Evolutionary conservation across 2,113 vertebrate species (phyloP).

Genomic region (Carassius carassius): DNA sequence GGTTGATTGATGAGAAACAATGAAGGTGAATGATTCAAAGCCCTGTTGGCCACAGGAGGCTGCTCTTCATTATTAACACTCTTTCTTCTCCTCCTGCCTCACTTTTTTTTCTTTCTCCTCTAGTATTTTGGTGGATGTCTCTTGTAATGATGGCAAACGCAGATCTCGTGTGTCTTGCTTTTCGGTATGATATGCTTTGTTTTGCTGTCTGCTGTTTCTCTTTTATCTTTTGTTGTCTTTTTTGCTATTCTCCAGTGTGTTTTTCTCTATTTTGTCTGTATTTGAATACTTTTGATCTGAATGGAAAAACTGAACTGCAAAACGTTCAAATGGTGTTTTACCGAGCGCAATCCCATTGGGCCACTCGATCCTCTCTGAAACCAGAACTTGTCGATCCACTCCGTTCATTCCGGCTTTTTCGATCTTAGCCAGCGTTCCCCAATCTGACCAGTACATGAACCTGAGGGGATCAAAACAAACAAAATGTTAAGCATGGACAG

Average conservation of each 20-base stretch:
- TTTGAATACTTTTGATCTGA: constrained; percentile 18
- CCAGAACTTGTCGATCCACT: constrained; percentile 85
- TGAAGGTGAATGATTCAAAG: constrained; percentile 58
- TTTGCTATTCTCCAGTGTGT: constrained; percentile 14
- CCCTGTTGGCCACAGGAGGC: constrained; percentile 53
- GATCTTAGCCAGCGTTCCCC: constrained; percentile 92
- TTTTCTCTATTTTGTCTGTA: constrained; percentile 4
- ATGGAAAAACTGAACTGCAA: neutral
- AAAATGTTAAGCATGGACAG: neutral
- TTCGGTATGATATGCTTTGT: constrained; percentile 14
- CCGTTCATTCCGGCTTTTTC: constrained; percentile 97
- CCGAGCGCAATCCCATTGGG: constrained; percentile 96
- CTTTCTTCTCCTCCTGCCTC: constrained; percentile 33
- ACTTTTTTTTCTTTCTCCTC: constrained; percentile 5
- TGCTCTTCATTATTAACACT: constrained; percentile 40
- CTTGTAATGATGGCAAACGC: constrained; percentile 1
- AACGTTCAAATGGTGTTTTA: constrained; percentile 66
- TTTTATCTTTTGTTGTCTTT: constrained; percentile 17
- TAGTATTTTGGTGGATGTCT: constrained; percentile 4
- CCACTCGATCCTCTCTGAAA: constrained; percentile 94
- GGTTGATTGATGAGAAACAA: constrained; percentile 71
- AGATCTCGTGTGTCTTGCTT: constrained; percentile 3
- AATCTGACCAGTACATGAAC: constrained; percentile 99
- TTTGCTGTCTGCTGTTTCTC: neutral
- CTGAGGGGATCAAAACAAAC: constrained; percentile 65